These are phyloP conservation scores for Xylocampa areola DNA, from an alignment of 2,888 invertebrate species.

Conservation along the genomic window DNA sequence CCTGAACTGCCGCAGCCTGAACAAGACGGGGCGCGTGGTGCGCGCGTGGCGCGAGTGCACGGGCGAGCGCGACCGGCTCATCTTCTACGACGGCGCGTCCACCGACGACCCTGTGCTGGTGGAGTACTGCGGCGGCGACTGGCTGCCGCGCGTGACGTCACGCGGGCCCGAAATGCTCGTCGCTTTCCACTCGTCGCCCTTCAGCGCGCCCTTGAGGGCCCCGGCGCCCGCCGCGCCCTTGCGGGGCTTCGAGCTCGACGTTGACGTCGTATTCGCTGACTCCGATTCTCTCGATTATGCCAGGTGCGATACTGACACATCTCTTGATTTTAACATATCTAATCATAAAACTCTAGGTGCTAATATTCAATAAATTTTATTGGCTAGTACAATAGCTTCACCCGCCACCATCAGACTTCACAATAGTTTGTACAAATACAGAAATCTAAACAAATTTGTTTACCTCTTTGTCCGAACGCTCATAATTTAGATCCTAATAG, in stretches of 20 bases:
- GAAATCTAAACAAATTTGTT: too few species aligned
- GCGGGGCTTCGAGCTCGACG: conserved; percentile 94
- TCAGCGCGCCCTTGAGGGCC: conserved; percentile 93
- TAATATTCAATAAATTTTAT: too few species aligned
- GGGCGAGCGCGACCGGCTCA: conserved; percentile 94
- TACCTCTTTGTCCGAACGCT: too few species aligned
- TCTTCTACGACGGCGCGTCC: conserved; percentile 95
- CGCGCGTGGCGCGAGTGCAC: conserved; percentile 96
- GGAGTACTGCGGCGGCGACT: conserved; percentile 96
- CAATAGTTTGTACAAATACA: too few species aligned
- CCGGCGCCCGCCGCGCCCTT: conserved; percentile 91
- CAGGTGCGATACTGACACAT: conserved; percentile 69
- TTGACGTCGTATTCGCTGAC: conserved; percentile 96
- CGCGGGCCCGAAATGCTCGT: conserved; percentile 95
- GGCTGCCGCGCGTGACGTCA: conserved; percentile 93
- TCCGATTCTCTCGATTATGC: conserved; percentile 96
- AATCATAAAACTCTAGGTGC: too few species aligned
- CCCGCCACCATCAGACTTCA: too few species aligned
- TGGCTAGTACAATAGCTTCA: too few species aligned
- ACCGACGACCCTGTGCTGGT: conserved; percentile 95
- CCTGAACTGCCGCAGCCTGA: conserved; percentile 89
- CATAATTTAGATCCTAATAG: too few species aligned
- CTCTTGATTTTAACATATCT: background rate
- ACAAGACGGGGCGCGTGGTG: conserved; percentile 92
- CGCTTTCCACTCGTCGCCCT: conserved; percentile 96